These are phyloP conservation scores for Nomada hirtipes DNA, from an alignment of 2,888 invertebrate species.

Conservation along the genomic window DNA sequence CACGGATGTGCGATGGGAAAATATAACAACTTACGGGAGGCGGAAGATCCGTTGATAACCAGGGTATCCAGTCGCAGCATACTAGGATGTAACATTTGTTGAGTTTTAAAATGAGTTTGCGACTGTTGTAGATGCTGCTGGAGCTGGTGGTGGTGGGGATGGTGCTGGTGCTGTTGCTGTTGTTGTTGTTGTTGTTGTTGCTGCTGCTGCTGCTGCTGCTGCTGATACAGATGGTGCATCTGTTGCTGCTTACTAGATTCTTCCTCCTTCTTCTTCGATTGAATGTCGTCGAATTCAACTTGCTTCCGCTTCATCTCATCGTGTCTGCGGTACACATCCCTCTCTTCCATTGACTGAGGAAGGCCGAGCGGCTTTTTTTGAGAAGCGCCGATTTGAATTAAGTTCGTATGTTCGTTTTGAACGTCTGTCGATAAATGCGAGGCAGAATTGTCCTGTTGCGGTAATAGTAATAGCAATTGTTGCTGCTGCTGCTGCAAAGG, in stretches of 20 bases:
- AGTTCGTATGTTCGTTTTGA: constrained; percentile 50
- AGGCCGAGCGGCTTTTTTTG: constrained; percentile 73
- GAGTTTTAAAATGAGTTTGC: constrained; percentile 73
- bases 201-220: constrained; percentile 77
- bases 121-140: constrained; percentile 77
- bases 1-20: not conserved
- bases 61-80: constrained; percentile 83
- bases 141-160: constrained; percentile 70
- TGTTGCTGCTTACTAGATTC: constrained; percentile 84
- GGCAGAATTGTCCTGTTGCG: constrained; percentile 53
- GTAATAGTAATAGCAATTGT: not conserved
- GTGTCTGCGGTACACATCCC: constrained; percentile 85
- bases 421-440: constrained; percentile 46
- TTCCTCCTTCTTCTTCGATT: constrained; percentile 85
- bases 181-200: constrained; percentile 80
- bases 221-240: constrained; percentile 75
- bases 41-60: constrained; percentile 81
- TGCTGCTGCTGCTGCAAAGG: constrained; percentile 7
- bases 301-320: constrained; percentile 86
- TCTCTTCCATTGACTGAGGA: constrained; percentile 81
- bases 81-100: constrained; percentile 77
- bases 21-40: constrained; percentile 72
- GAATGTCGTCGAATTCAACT: constrained; percentile 85
- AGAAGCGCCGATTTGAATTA: constrained; percentile 61
- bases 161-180: constrained; percentile 68